Conservation (phyloP, 2,797 vertebrate genomes). For the Coranthus polyacanthus region DNA sequence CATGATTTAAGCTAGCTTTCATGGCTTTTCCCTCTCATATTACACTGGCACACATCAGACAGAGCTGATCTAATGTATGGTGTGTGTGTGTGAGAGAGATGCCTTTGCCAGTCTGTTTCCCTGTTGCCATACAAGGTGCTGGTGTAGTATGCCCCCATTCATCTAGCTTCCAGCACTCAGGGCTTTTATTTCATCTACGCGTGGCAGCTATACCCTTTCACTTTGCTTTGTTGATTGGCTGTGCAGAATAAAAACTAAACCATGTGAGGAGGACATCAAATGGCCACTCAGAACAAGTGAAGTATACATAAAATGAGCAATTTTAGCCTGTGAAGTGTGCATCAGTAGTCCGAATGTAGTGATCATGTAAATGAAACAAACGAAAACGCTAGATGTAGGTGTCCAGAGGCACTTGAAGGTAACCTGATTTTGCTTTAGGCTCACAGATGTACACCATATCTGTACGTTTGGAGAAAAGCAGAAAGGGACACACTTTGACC, state of each 20-base stretch:
- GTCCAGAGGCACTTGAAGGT: conserved; percentile 44
- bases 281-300: conserved; percentile 56
- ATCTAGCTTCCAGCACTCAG: conserved; percentile 49
- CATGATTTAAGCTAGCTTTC: conserved; percentile 1
- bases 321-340: conserved; percentile 62
- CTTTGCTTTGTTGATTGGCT: conserved; percentile 41
- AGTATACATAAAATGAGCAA: conserved; percentile 59
- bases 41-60: conserved; percentile 29
- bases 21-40: conserved; percentile 18
- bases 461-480: conserved; percentile 21
- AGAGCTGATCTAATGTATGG: conserved; percentile 38
- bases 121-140: conserved; percentile 27
- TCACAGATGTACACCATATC: background rate
- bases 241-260: conserved; percentile 33
- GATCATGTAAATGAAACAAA: conserved; percentile 53
- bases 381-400: conserved; percentile 23
- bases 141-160: conserved; percentile 31
- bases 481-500: conserved; percentile 46
- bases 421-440: conserved; percentile 33
- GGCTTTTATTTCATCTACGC: conserved; percentile 39
- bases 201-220: conserved; percentile 50
- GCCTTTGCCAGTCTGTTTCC: conserved; percentile 40
- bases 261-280: conserved; percentile 60
- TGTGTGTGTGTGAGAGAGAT: conserved; percentile 18
- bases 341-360: conserved; percentile 57